Base-by-base conservation (phyloP, 2,797 vertebrate genomes). In the Crypturellus tataupa region DNA sequence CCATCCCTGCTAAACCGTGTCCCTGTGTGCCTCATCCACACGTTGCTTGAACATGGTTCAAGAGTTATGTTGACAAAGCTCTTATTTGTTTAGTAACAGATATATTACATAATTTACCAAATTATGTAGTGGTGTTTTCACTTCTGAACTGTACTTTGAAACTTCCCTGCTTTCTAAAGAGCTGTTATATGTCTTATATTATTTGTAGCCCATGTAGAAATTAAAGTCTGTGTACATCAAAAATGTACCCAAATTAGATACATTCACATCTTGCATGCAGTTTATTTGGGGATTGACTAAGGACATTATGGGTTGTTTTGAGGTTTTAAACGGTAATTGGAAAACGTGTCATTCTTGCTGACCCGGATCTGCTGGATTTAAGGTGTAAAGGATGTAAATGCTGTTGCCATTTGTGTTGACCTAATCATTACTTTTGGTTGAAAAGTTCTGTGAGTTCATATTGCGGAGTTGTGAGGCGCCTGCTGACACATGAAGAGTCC, bases 201-300 rank as follows among this genome's bases (percentile, higher is more conserved):
- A 4, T 51, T 86, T 42, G 69, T 82, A 15, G 17, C 47, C 47
- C 9, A 1, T 37, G 58, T 84, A 47, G n/a, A 95, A 84, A 85
- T 56, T 46, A 63, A 83, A 79, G 29, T 29, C 60, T 37, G 27
- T 17, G 9, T 91, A 15, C 71, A 23, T 75, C 47, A 76, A 64
- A 72, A 37, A 3, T 72, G 11, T 70, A 73, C 73, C 71, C 59
- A 76, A 87, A 88, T 2, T 1, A 79, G 16, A 39, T 86, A 47
- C 25, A 24, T 39, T 72, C 4, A 1, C 35, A 12, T 83, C 67
- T 63, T 1, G 0, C 0, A 0, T 33, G 40, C 9, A 19, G 42
- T 51, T 89, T 82, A 33, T 46, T 94, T 85, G 75, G 47, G 40
- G n/a, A 25, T 17, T 65, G 58, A 21, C 4, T 15, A 46, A 21